phyloP scores from a whole-genome alignment of 2,113 vertebrate genomes.

The Amblyornis subalaris region DNA sequence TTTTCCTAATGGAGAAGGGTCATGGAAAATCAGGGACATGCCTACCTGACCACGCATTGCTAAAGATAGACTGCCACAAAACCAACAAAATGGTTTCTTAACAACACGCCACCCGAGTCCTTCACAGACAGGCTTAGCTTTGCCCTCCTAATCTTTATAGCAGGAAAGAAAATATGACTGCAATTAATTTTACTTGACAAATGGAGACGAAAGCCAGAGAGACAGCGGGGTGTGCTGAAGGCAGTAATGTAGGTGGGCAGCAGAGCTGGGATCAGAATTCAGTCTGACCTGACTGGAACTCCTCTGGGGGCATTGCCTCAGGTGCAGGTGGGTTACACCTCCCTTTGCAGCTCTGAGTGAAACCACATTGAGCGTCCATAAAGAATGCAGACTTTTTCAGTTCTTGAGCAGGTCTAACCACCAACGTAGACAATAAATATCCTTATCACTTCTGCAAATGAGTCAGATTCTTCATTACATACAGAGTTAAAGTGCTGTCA shows the following conservation, averaged over 20 bases:
- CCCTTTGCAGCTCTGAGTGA: not conserved
- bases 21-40: not conserved
- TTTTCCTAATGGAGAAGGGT: not conserved
- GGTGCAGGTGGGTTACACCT: not conserved
- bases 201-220: not conserved
- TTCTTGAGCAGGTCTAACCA: not conserved
- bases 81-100: not conserved
- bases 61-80: not conserved
- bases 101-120: fast-evolving
- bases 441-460: not conserved
- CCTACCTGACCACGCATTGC: fast-evolving
- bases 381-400: not conserved
- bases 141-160: not conserved
- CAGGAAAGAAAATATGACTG: not conserved
- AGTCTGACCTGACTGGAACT: not conserved
- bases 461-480: not conserved
- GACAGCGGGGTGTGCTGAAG: not conserved
- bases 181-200: not conserved
- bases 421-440: not conserved
- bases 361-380: not conserved
- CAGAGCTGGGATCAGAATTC: not conserved
- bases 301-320: not conserved
- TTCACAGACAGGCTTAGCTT: not conserved
- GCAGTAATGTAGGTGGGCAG: not conserved
- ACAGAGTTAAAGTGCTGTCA: not conserved